These are phyloP conservation scores for Ophion slaviceki DNA, from an alignment of 2,888 invertebrate species.

Conservation along the genomic window DNA sequence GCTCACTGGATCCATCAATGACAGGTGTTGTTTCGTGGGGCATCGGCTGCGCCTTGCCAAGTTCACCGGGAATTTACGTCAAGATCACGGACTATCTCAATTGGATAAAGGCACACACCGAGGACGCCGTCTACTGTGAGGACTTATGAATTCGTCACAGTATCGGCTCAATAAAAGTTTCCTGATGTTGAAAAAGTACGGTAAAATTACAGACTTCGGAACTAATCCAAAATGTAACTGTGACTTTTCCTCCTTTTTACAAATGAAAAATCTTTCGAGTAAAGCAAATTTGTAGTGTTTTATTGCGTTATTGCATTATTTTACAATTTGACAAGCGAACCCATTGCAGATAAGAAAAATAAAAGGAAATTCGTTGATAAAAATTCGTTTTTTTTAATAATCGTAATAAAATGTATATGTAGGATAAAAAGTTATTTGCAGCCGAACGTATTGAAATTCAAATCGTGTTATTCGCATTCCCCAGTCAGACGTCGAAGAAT, in stretches of 20 bases:
- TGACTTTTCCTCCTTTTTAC: neutral
- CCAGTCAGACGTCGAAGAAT: no score
- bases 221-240: neutral
- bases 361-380: no score
- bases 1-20: slow-evolving; percentile 3
- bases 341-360: no score
- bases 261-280: neutral
- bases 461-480: no score
- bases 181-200: neutral
- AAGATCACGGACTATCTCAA: slow-evolving; percentile 75
- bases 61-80: slow-evolving; percentile 84
- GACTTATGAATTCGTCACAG: slow-evolving; percentile 57
- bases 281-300: neutral
- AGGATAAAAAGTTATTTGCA: no score
- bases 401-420: no score
- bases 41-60: slow-evolving; percentile 87
- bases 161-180: neutral
- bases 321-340: no score
- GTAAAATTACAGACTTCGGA: neutral
- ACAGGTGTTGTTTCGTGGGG: slow-evolving; percentile 88
- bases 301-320: no score
- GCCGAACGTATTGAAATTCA: no score
- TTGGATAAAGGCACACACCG: slow-evolving; percentile 79
- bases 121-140: slow-evolving; percentile 77
- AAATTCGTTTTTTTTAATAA: no score